Conservation (phyloP, 2,888 invertebrate genomes). For the Omphaloscelis lunosa region DNA sequence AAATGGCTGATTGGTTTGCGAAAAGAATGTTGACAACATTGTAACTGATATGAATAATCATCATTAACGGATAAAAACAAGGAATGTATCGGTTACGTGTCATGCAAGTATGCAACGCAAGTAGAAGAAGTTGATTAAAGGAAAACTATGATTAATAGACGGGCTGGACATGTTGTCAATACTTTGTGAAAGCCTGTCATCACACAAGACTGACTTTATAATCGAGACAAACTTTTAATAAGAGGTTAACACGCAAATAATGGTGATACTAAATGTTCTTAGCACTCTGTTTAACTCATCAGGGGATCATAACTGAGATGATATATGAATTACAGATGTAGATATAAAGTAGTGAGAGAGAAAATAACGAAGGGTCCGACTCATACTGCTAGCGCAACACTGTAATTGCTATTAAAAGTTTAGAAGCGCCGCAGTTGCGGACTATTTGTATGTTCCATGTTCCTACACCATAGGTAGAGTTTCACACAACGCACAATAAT, state of each 20-base stretch:
- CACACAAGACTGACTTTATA: conserved; percentile 9
- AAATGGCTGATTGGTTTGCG: conserved; percentile 20
- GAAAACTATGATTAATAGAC: conserved; percentile 29
- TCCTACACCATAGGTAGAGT: not conserved
- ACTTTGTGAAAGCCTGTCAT: conserved; percentile 43
- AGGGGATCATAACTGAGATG: conserved; percentile 32
- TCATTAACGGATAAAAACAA: conserved; percentile 32
- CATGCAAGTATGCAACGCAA: conserved; percentile 6
- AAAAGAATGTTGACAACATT: conserved; percentile 21
- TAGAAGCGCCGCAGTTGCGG: conserved; percentile 1
- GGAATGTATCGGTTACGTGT: conserved; percentile 31
- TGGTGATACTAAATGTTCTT: conserved; percentile 9
- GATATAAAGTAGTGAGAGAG: not conserved
- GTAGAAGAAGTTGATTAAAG: conserved; percentile 26
- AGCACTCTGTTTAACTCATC: conserved; percentile 19
- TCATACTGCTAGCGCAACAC: conserved; percentile 25
- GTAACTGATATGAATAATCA: conserved; percentile 33
- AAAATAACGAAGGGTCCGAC: conserved; percentile 30
- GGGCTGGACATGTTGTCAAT: conserved; percentile 26
- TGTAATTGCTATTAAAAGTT: conserved; percentile 58
- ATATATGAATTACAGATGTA: conserved; percentile 34
- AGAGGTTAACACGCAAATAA: conserved; percentile 24
- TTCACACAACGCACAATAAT: conserved; percentile 8
- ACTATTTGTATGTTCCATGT: conserved; percentile 6
- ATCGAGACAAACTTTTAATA: conserved; percentile 33